phyloP scores from a whole-genome alignment of 2,888 invertebrate genomes.

The Xanthia togata region DNA sequence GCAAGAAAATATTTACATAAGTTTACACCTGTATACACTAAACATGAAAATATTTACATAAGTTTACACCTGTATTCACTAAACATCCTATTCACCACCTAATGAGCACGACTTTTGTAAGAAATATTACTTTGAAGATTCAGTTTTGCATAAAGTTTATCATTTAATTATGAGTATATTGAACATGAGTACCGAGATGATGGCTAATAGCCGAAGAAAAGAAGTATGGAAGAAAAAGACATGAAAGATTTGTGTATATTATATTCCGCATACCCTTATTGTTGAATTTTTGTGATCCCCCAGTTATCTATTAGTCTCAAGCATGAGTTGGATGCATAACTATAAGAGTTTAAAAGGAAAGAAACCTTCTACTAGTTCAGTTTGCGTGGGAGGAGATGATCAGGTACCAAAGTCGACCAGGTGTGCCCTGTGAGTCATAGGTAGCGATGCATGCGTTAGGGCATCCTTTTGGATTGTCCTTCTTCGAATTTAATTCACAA shows the following conservation, averaged over 20 bases:
- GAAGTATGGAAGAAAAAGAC: neutral
- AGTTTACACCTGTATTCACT: neutral
- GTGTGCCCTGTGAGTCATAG: neutral
- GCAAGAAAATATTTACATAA: slow-evolving; percentile 17
- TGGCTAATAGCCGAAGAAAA: neutral
- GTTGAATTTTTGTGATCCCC: neutral
- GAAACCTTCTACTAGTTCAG: neutral
- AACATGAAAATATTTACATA: slow-evolving; percentile 17
- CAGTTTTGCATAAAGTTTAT: neutral
- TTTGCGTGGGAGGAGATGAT: neutral
- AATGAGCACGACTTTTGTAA: neutral
- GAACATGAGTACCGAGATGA: neutral
- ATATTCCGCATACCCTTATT: neutral
- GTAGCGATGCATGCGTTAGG: neutral
- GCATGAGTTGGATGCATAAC: neutral
- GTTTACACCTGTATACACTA: neutral
- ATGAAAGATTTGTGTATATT: neutral
- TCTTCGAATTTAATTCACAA: neutral
- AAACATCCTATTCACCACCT: neutral
- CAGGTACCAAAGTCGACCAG: neutral
- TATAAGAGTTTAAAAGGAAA: neutral
- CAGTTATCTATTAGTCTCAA: neutral
- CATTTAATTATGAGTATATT: neutral
- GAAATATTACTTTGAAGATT: neutral
- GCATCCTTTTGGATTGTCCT: neutral